Evolutionary conservation across 2,113 vertebrate species (phyloP).

Genomic region (Sardina pilchardus): DNA sequence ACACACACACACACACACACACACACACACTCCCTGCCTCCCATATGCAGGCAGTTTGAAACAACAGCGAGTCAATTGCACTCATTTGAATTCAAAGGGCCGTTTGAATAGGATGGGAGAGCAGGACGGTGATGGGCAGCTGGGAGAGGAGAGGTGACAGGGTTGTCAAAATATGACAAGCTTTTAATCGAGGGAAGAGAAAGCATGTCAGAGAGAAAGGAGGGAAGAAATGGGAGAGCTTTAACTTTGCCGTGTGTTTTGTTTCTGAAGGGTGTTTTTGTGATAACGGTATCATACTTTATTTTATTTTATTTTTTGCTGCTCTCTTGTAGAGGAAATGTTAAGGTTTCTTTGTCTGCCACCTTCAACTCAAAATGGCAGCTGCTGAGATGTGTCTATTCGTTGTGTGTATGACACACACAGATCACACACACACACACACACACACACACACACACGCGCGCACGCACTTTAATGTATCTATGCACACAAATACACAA

Average conservation of each 20-base stretch:
- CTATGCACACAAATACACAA: not conserved
- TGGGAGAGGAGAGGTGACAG: not conserved
- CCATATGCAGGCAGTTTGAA: not conserved
- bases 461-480: not conserved
- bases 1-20: not conserved
- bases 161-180: slow-evolving; percentile 4
- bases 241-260: not conserved
- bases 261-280: not conserved
- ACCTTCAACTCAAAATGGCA: not conserved
- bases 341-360: not conserved
- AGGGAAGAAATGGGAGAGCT: not conserved
- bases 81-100: not conserved
- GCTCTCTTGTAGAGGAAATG: no score
- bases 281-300: slow-evolving; percentile 22
- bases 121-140: not conserved
- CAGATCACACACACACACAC: slow-evolving; percentile 28
- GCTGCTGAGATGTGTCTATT: not conserved
- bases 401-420: slow-evolving; percentile 33
- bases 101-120: not conserved
- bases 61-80: not conserved
- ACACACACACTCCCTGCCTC: not conserved
- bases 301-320: not conserved
- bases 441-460: slow-evolving; percentile 16
- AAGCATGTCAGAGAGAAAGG: not conserved
- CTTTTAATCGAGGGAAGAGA: slow-evolving; percentile 1